These are phyloP conservation scores for Micromys minutus DNA, from an alignment of 2,113 vertebrate genomes.

Conservation along the genomic window DNA sequence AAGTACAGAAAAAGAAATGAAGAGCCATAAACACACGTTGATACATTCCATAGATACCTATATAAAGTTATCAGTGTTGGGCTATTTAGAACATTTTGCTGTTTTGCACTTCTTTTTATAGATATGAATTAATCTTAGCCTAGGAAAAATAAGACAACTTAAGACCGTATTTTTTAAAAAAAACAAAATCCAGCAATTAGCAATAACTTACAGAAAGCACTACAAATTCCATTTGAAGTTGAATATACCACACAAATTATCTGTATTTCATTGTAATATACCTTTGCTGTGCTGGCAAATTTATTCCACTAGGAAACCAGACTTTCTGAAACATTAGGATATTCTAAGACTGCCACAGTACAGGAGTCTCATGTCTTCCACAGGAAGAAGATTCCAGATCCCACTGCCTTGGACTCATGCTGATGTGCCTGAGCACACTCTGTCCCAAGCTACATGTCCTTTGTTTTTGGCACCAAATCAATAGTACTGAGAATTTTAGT, in stretches of 20 bases:
- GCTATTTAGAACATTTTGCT: neutral
- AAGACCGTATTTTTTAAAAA: neutral
- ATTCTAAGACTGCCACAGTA: neutral
- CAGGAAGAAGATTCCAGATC: neutral
- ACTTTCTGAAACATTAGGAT: too few species aligned
- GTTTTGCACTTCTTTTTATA: neutral
- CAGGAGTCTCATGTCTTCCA: neutral
- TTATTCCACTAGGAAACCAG: too few species aligned
- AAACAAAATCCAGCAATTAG: neutral
- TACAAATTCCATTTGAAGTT: neutral
- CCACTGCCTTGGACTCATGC: neutral
- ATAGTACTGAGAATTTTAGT: neutral
- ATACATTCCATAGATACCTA: neutral
- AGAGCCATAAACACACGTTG: neutral
- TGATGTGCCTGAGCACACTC: neutral
- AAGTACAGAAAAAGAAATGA: neutral
- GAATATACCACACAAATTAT: neutral
- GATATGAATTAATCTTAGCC: neutral
- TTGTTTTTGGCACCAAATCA: neutral
- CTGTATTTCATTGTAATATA: neutral
- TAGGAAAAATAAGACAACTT: neutral
- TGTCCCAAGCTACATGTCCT: too few species aligned
- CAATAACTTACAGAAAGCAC: neutral
- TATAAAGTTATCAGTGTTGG: neutral
- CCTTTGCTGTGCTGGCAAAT: neutral